Conservation (phyloP, 2,888 invertebrate genomes). For the Gryllus longicercus region DNA sequence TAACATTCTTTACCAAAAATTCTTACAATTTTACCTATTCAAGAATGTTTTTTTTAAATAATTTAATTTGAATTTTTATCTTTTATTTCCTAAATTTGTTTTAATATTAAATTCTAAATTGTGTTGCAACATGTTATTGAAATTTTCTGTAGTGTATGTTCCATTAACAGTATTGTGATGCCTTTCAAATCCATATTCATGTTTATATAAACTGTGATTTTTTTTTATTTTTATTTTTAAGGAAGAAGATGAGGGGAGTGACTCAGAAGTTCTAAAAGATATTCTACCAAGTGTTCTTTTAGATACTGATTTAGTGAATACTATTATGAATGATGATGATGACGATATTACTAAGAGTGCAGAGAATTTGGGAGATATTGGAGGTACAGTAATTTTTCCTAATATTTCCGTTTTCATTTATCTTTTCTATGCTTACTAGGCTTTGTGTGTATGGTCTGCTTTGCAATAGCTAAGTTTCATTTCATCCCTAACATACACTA, state of each 20-base stretch:
- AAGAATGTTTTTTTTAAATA: too few relatives aligned
- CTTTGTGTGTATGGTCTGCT: not conserved
- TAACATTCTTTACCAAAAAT: too few relatives aligned
- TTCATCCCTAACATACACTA: constrained; percentile 11
- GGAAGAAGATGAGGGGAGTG: constrained; percentile 52
- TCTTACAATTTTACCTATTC: too few relatives aligned
- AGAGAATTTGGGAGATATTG: constrained; percentile 52
- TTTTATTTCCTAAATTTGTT: too few relatives aligned
- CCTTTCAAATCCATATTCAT: too few relatives aligned
- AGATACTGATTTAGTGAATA: constrained; percentile 64
- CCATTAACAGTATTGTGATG: too few relatives aligned
- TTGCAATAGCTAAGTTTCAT: constrained; percentile 4
- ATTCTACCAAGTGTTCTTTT: constrained; percentile 62
- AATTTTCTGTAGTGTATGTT: too few relatives aligned
- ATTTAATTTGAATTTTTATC: too few relatives aligned
- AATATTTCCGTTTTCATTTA: not conserved
- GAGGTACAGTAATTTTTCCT: constrained; percentile 42
- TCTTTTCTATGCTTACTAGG: not conserved
- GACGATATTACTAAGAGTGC: constrained; percentile 54
- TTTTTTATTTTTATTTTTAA: constrained; percentile 5
- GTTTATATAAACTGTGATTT: not conserved
- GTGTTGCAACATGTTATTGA: too few relatives aligned
- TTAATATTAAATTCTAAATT: too few relatives aligned
- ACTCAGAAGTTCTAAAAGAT: constrained; percentile 62
- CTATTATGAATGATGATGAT: constrained; percentile 62